Evolutionary conservation across 2,113 vertebrate species (phyloP).

Genomic region (Amphiprion ocellaris): DNA sequence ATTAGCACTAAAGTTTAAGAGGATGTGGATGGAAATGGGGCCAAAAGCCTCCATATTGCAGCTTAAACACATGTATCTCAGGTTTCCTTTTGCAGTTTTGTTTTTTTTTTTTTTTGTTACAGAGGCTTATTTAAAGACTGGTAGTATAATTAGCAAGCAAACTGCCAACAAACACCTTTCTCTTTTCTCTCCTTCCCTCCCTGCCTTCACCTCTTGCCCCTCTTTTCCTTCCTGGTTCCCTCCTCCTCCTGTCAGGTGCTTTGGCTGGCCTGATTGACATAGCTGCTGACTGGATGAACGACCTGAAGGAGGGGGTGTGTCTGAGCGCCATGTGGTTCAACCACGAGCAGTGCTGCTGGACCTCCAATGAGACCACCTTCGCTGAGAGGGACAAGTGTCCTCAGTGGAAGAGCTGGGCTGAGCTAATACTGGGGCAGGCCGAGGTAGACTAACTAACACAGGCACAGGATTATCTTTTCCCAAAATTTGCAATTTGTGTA

Average conservation of each 20-base stretch:
- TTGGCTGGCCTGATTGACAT: constrained; percentile 98
- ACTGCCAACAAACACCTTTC: background rate
- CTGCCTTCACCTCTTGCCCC: constrained; percentile 1
- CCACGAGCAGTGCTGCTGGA: constrained; percentile 99
- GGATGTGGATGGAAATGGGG: too few relatives aligned
- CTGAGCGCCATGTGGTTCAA: constrained; percentile 98
- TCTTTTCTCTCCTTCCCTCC: background rate
- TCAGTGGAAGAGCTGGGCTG: constrained; percentile 99
- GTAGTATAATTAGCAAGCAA: background rate
- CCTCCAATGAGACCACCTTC: constrained; percentile 95
- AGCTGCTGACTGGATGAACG: constrained; percentile 98
- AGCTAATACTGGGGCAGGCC: constrained; percentile 96
- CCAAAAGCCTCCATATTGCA: too few relatives aligned
- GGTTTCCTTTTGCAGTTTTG: background rate
- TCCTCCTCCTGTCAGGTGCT: constrained; percentile 86
- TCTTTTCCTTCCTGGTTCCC: background rate
- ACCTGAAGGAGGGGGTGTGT: constrained; percentile 98
- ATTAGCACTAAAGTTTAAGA: too few relatives aligned
- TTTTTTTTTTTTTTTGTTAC: background rate
- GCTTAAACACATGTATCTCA: too few relatives aligned
- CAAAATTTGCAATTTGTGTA: background rate
- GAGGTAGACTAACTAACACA: constrained; percentile 87
- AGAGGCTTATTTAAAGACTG: background rate
- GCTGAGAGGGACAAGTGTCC: constrained; percentile 98
- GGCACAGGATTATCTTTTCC: background rate